Base-by-base conservation (phyloP, 2,113 vertebrate genomes). In the Mola mola region DNA sequence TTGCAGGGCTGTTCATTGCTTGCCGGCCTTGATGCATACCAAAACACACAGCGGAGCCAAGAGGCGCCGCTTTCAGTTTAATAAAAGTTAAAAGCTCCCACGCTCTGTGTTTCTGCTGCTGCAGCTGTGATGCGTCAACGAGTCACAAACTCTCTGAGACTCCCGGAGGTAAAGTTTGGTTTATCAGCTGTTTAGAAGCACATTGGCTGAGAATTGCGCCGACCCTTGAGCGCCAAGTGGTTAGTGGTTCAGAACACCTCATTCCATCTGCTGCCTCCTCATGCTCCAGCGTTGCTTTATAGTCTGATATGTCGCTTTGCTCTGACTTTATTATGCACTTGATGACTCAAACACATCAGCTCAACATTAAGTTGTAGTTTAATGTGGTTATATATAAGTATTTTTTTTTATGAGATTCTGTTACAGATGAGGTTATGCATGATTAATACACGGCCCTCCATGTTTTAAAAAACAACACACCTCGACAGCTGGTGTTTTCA, bases 11-110 rank as follows among this genome's bases (percentile, higher is more conserved):
- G 6, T 29, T 29, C 28, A n/a, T n/a, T n/a, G n/a, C n/a, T n/a
- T n/a, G n/a, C n/a, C n/a, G n/a, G 63, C 61, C 41, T 81, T 72
- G 70, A 78, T 76, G 79, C 47, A 89, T 80, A 75, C 67, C 76
- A 86, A 87, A 78, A 67, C 1, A 25, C 43, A 37, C 65, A 31
- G 56, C 25, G 48, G 72, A 66, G 58, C 41, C 48, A 71, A 8
- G 69, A 70, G 57, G 67, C 44, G 2, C 47, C 19, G 62, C 55
- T 72, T 70, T 85, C 47, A 53, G 67, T 65, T 87, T 59, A 77
- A 78, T 78, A 71, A 72, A 47, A 72, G 19, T 53, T 73, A 64
- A 78, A 69, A 72, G 42, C 64, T 75, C 64, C 70, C 43, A 49
- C 20, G 21, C 41, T 74, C 40, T 66, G 42, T 42, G 40, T 15